A percentile compares a stretch with the other conserved stretches of the same genome.
These are phyloP conservation scores for Agonopterix arenella DNA, from an alignment of 2,888 invertebrate species.

Conservation along the genomic window DNA sequence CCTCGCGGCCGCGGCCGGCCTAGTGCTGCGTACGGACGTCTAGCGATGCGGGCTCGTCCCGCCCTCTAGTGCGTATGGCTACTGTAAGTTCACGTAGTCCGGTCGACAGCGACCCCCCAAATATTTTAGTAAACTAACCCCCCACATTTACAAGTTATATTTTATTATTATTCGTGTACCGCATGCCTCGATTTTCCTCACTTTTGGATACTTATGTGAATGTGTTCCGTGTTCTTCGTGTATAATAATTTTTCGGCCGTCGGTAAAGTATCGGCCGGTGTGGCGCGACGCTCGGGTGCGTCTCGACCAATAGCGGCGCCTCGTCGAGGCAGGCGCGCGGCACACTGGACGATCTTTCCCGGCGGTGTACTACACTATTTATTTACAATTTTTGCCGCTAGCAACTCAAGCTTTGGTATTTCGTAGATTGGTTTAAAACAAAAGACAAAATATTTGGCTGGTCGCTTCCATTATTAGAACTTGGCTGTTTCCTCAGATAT, in stretches of 20 bases:
- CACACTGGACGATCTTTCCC: conserved; percentile 30
- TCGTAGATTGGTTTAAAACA: conserved; percentile 36
- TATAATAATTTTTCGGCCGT: conserved; percentile 27
- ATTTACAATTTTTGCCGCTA: conserved; percentile 53
- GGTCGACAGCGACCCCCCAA: conserved; percentile 53
- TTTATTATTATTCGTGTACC: conserved; percentile 40
- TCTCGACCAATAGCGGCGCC: conserved; percentile 22
- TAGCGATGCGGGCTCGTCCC: conserved; percentile 17
- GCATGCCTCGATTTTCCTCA: conserved; percentile 56
- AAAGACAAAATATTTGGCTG: conserved; percentile 60
- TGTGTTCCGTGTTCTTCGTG: conserved; percentile 54
- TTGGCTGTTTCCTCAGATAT: conserved; percentile 57
- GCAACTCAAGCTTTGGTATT: conserved; percentile 57
- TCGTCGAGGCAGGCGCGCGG: conserved; percentile 12
- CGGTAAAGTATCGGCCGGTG: conserved; percentile 29
- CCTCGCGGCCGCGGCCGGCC: conserved; percentile 15
- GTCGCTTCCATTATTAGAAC: conserved; percentile 59
- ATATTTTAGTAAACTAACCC: conserved; percentile 55
- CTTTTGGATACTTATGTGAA: conserved; percentile 49
- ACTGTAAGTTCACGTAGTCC: conserved; percentile 14
- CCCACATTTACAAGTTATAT: conserved; percentile 21
- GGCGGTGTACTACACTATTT: conserved; percentile 39
- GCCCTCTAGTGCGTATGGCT: conserved; percentile 7
- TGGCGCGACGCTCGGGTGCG: conserved; percentile 15
- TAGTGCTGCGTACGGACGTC: conserved; percentile 13